phyloP scores from a whole-genome alignment of 2,113 vertebrate species.

The Podiceps cristatus region DNA sequence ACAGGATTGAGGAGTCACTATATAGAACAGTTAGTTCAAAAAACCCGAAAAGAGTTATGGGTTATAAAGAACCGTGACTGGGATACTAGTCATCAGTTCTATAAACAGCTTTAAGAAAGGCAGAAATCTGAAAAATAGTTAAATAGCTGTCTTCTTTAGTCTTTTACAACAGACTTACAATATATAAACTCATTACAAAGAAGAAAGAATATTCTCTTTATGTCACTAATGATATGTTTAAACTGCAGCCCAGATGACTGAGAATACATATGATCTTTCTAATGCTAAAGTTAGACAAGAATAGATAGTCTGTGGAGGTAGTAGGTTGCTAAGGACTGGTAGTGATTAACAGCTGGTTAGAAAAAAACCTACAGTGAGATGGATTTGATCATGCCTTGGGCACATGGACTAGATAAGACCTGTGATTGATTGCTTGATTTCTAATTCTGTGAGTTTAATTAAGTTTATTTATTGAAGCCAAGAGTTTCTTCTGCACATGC shows the following conservation, averaged over 20 bases:
- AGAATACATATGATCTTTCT: not conserved
- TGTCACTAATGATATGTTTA: not conserved
- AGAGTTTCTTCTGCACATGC: not conserved
- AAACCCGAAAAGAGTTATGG: rapidly evolving
- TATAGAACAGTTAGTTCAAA: not conserved
- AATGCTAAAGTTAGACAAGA: not conserved
- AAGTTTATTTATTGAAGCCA: not conserved
- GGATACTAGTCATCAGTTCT: not conserved
- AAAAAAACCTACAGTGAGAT: not conserved
- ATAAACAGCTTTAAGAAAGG: not conserved
- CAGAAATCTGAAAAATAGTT: not conserved
- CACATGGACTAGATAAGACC: not conserved
- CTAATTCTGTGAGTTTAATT: not conserved
- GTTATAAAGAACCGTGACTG: not conserved
- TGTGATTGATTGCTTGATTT: not conserved
- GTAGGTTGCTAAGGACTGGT: not conserved
- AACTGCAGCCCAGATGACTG: not conserved
- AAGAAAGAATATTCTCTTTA: not conserved
- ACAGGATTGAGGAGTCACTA: not conserved
- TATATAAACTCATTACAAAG: not conserved
- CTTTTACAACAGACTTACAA: not conserved
- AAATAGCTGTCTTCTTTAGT: not conserved
- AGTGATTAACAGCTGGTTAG: not conserved
- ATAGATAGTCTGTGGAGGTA: not conserved
- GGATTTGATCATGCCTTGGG: not conserved